Conservation (phyloP, 2,888 invertebrate genomes). For the Andrena chrysosceles region DNA sequence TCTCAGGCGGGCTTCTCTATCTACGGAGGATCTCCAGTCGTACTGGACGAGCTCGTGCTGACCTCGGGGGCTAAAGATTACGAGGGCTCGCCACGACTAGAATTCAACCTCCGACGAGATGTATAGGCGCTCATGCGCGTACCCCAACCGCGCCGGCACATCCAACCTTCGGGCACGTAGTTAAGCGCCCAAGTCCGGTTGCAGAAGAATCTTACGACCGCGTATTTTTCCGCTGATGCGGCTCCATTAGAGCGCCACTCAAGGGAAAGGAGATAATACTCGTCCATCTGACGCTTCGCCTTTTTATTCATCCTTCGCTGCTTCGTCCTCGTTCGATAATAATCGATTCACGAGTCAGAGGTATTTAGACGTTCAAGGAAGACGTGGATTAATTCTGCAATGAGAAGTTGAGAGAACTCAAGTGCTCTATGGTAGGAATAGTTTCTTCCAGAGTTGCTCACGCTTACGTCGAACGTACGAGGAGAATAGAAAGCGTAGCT, state of each 20-base stretch:
- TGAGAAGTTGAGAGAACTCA: too few species aligned
- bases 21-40: conserved; percentile 71
- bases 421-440: background rate
- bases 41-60: conserved; percentile 76
- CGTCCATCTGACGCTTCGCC: conserved; percentile 17
- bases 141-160: conserved; percentile 15
- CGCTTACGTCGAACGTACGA: background rate
- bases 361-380: background rate
- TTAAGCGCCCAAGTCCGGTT: conserved; percentile 64
- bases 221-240: conserved; percentile 59
- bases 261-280: conserved; percentile 56
- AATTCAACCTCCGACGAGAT: conserved; percentile 72
- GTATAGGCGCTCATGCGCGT: conserved; percentile 48
- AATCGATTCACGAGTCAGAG: background rate
- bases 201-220: conserved; percentile 65
- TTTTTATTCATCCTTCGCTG: background rate
- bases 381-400: background rate
- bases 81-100: conserved; percentile 78
- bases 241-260: conserved; percentile 51
- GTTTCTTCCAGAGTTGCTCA: background rate
- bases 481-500: background rate
- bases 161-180: conserved; percentile 52
- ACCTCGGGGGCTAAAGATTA: conserved; percentile 82
- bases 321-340: background rate
- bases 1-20: conserved; percentile 75